A percentile compares a stretch with the other conserved stretches of the same genome.
Conservation (phyloP, 2,113 vertebrate genomes). For the Sinocyclocheilus grahami region DNA sequence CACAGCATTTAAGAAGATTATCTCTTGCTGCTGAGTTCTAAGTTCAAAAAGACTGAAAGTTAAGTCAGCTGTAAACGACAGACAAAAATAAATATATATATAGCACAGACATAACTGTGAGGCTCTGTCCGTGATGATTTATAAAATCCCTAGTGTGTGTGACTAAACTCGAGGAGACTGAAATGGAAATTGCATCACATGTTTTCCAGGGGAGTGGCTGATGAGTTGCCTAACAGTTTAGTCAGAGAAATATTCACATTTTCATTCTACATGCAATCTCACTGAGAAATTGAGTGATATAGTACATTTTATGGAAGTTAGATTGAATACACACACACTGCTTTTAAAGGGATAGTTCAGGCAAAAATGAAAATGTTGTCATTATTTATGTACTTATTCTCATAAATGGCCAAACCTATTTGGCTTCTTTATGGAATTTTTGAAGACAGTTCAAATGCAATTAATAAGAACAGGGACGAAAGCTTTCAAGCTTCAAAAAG, state of each 20-base stretch:
- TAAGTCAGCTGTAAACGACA: not conserved
- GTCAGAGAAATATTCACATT: not conserved
- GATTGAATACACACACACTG: not conserved
- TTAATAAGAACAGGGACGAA: not conserved
- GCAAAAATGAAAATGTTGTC: not conserved
- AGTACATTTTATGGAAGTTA: not conserved
- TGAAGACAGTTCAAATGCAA: not conserved
- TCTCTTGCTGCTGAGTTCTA: constrained; percentile 20
- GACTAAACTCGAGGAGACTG: not conserved
- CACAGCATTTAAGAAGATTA: constrained; percentile 48
- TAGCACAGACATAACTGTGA: not conserved
- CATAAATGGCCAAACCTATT: not conserved
- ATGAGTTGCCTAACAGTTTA: constrained; percentile 20
- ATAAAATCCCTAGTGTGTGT: constrained; percentile 1
- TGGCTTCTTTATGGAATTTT: not conserved
- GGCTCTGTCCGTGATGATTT: constrained; percentile 23
- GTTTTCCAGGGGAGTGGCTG: constrained; percentile 28
- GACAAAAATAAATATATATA: not conserved
- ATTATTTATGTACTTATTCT: not conserved
- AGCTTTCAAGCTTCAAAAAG: not conserved
- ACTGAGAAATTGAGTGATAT: not conserved
- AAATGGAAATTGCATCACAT: constrained; percentile 23
- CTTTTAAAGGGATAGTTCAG: not conserved
- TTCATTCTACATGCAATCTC: not conserved
- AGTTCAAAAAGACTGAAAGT: constrained; percentile 10